phyloP scores from a whole-genome alignment of 2,888 invertebrate species.

The Metallyticus violacea region DNA sequence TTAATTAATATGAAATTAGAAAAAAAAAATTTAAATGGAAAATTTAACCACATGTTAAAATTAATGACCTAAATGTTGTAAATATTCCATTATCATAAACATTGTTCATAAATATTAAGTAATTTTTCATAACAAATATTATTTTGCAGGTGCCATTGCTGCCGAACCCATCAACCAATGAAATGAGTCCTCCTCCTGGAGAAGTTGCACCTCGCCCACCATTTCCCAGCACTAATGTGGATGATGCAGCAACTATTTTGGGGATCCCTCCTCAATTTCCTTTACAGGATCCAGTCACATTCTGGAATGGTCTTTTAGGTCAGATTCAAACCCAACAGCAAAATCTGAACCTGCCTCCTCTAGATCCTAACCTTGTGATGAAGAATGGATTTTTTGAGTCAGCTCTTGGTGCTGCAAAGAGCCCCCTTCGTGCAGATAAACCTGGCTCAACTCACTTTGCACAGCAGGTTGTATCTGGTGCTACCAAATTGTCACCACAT shows the following conservation, averaged over 20 bases:
- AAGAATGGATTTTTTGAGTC: constrained; percentile 29
- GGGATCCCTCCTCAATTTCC: constrained; percentile 18
- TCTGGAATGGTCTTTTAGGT: constrained; percentile 33
- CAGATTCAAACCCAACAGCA: constrained; percentile 25
- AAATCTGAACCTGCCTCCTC: constrained; percentile 9
- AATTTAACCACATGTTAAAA: too few relatives aligned
- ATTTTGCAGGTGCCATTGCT: constrained; percentile 40
- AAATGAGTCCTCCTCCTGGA: constrained; percentile 37
- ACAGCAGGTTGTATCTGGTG: constrained; percentile 26
- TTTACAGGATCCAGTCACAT: constrained; percentile 23
- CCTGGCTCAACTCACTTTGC: constrained; percentile 24
- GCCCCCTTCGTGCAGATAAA: constrained; percentile 25
- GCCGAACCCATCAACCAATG: constrained; percentile 40
- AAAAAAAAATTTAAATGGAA: too few relatives aligned
- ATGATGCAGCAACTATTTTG: constrained; percentile 26
- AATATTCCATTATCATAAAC: too few relatives aligned
- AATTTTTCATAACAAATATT: too few relatives aligned
- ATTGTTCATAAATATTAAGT: too few relatives aligned
- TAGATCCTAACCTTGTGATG: constrained; percentile 23
- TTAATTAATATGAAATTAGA: too few relatives aligned
- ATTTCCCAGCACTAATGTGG: constrained; percentile 25
- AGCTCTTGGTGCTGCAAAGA: constrained; percentile 26
- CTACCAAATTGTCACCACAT: constrained; percentile 25
- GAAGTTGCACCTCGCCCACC: constrained; percentile 35
- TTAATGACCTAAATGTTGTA: too few relatives aligned